Base-by-base conservation (phyloP, 1,140 invertebrate species). In the Formica selysi region DNA sequence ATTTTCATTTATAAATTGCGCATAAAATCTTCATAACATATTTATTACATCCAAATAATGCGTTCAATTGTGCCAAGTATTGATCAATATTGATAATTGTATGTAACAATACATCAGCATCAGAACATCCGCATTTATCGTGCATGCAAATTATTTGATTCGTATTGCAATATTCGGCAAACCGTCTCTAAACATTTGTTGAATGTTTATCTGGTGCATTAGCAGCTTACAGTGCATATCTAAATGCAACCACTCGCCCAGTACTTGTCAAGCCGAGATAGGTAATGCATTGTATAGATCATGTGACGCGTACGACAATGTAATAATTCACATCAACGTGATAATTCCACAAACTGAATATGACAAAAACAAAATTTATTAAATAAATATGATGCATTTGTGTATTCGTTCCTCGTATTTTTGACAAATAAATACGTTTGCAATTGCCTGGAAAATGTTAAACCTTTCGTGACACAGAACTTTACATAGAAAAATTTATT, bases 151-250 rank as follows among this genome's bases (percentile, higher is more conserved):
- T 83, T 83, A 83, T 83, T 83, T 83, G 79, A 83, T 83, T 83
- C 79, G 68, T 19, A 70, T 57, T 83, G 68, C 79, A 83, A 83
- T 83, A 83, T 83, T 83, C 79, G 79, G 79, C 79, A 83, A 83
- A 83, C 79, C 79, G 79, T 83, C 79, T 74, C 79, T 83, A 83
- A 83, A 83, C 79, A 83, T 83, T 83, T 83, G 79, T 83, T 83
- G 79, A 83, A 74, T 83, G 79, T 83, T 83, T 83, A 83, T 83
- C 79, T 83, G 79, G 54, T 83, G 79, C 79, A 83, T 83, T 83
- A 83, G 79, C 79, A 83, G 79, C 79, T 83, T 83, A 83, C 79
- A 74, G 79, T 83, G 79, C 79, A 74, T 83, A 83, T 83, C 79
- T 83, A 83, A 83, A 83, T 83, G 79, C 54, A 57, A 74, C 79